Evolutionary conservation across 2,797 vertebrate genomes (phyloP), one percentile per base, ranked within the genome.

Genomic region (Alosa sapidissima): DNA sequence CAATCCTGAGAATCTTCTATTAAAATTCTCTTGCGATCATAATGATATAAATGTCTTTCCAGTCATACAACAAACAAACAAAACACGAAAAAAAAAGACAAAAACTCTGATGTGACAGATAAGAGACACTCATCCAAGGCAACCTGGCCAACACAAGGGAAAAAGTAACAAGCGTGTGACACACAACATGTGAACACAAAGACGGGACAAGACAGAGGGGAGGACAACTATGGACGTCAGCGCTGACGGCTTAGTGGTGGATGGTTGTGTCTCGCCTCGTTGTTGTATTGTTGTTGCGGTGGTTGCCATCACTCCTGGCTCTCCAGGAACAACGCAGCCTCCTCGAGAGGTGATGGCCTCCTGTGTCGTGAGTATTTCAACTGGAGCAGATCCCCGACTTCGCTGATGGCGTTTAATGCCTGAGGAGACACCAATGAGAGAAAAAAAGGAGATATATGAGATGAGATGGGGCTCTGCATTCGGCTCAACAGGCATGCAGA

Each of bases 311-410:
- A 95, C 87, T 94, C 92, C 87, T 92, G 89, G 81, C 93, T 94
- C 86, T 95, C 93, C 81, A 94, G 93, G 4, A 91, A 90, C 85
- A 87, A 92, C 92, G 92, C 93, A 49, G 58, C 81, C 51, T 84
- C 96, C 96, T 84, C 96, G 89, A 1, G 96, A 93, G 54, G 95
- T 94, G 54, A 95, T 83, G 5, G 88, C 84, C 85, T 33, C 89
- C 89, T 94, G 28, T 93, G 96, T 85, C 97, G 96, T 49, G 98
- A 99, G 91, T 99, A 99, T 90, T 99, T 99, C 87, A 99, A 89
- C 85, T 98, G 97, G 86, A 99, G 94, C 33, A 98, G 94, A 87
- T 99, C 97, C 45, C 98, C 98, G 83, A 99, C 98, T 93, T 99
- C 97, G 86, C 93, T 92, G 90, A 98, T 95, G 93, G 96, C 96